Evolutionary conservation across 2,113 vertebrate species (phyloP).

Genomic region (Sebastes fasciatus): DNA sequence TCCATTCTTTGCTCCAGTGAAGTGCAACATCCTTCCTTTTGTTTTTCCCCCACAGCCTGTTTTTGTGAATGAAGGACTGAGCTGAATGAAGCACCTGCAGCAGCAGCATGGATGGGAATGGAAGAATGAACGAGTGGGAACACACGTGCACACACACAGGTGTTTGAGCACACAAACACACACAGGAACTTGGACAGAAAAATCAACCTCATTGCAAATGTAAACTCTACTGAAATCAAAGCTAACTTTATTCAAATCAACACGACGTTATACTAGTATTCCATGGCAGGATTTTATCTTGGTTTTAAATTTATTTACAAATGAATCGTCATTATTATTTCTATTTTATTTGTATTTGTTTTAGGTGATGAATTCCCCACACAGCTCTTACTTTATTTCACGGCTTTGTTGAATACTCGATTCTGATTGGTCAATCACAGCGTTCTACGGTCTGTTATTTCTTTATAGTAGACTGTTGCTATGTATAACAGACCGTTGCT

Average conservation of each 20-base stretch:
- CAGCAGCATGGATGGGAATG: slow-evolving; percentile 6
- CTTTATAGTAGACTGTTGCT: too few species aligned
- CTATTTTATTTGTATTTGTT: not conserved
- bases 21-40: slow-evolving; percentile 84
- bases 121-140: slow-evolving; percentile 46
- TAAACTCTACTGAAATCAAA: not conserved
- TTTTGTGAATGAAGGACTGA: slow-evolving; percentile 66
- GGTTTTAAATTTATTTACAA: not conserved
- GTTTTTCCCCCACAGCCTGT: slow-evolving; percentile 59
- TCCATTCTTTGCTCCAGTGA: slow-evolving; percentile 74
- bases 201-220: not conserved
- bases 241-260: not conserved
- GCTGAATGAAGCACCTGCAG: slow-evolving; percentile 72
- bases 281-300: not conserved
- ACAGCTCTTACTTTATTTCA: too few species aligned
- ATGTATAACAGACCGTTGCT: too few species aligned
- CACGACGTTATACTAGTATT: not conserved
- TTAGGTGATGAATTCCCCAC: too few species aligned
- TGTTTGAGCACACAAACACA: not conserved
- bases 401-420: too few species aligned
- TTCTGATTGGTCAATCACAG: too few species aligned
- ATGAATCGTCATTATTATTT: not conserved
- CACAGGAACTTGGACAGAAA: slow-evolving; percentile 24
- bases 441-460: too few species aligned
- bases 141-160: slow-evolving; percentile 15